Conservation (phyloP, 2,797 vertebrate species). For the Scleropages formosus region DNA sequence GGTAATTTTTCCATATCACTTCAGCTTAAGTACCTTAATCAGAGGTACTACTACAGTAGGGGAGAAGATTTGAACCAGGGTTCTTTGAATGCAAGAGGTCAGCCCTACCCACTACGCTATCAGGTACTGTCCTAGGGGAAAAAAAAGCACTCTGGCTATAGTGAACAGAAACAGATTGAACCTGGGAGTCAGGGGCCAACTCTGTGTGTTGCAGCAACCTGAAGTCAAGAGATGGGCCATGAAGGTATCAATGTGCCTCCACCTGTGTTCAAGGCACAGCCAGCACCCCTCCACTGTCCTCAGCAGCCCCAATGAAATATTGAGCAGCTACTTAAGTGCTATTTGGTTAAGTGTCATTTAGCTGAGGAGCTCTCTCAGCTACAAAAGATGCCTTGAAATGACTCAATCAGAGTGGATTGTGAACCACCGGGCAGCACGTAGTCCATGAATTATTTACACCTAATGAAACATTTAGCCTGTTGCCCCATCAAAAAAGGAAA, state of each 20-base stretch:
- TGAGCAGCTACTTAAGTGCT: slow-evolving; percentile 81
- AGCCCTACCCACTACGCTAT: too few species aligned
- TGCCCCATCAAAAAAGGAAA: slow-evolving; percentile 60
- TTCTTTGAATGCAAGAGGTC: too few species aligned
- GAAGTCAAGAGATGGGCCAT: slow-evolving; percentile 20
- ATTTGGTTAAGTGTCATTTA: slow-evolving; percentile 78
- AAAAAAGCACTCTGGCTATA: neutral
- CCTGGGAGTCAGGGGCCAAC: neutral
- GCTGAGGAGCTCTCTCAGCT: slow-evolving; percentile 72
- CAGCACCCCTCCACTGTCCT: slow-evolving; percentile 39
- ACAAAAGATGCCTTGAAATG: slow-evolving; percentile 74
- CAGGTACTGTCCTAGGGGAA: neutral
- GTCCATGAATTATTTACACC: slow-evolving; percentile 72
- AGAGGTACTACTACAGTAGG: too few species aligned
- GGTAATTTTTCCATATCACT: too few species aligned
- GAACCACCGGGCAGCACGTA: slow-evolving; percentile 65
- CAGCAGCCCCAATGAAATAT: slow-evolving; percentile 75
- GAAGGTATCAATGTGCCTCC: slow-evolving; percentile 29
- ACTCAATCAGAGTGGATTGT: slow-evolving; percentile 65
- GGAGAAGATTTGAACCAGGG: too few species aligned
- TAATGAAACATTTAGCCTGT: slow-evolving; percentile 69
- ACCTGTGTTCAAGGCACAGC: slow-evolving; percentile 38
- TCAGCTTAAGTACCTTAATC: too few species aligned
- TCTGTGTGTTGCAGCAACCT: neutral
- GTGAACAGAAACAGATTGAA: neutral